These are phyloP conservation scores for Anoplolepis gracilipes DNA, from an alignment of 1,140 invertebrate species.

Conservation along the genomic window DNA sequence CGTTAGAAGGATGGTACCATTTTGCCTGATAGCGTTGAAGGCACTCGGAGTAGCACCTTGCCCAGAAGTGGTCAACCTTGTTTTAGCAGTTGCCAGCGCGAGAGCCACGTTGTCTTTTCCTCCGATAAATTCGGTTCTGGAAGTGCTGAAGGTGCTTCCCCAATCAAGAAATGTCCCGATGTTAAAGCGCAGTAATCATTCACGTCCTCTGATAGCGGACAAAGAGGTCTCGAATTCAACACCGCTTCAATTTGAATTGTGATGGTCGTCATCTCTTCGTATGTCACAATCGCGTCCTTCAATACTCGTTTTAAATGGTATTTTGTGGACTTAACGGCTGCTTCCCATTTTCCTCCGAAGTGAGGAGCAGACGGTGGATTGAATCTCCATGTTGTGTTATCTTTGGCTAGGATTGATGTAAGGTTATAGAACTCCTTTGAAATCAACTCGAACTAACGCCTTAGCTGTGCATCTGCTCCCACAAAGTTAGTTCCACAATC, in stretches of 20 bases:
- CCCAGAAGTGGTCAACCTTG: constrained; percentile 19
- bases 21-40: constrained; percentile 19
- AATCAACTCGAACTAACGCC: constrained; percentile 32
- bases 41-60: neutral
- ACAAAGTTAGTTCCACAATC: constrained; percentile 81
- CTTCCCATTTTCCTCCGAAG: constrained; percentile 8
- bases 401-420: neutral
- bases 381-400: neutral
- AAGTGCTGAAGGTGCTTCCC: neutral
- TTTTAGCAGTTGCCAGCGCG: neutral
- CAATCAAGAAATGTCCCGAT: too few relatives aligned
- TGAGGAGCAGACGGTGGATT: neutral
- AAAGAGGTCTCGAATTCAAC: too few relatives aligned
- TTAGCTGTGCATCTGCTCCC: constrained; percentile 68
- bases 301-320: neutral
- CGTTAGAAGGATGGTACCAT: constrained; percentile 5
- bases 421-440: neutral
- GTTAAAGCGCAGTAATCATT: too few relatives aligned
- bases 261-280: too few relatives aligned
- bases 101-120: neutral
- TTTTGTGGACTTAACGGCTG: neutral
- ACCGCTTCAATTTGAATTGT: too few relatives aligned
- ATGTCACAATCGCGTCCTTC: too few relatives aligned
- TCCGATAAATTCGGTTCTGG: neutral
- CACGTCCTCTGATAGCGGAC: too few relatives aligned